Conservation (phyloP, 2,797 vertebrate species). For the Hoplostethus mediterraneus region DNA sequence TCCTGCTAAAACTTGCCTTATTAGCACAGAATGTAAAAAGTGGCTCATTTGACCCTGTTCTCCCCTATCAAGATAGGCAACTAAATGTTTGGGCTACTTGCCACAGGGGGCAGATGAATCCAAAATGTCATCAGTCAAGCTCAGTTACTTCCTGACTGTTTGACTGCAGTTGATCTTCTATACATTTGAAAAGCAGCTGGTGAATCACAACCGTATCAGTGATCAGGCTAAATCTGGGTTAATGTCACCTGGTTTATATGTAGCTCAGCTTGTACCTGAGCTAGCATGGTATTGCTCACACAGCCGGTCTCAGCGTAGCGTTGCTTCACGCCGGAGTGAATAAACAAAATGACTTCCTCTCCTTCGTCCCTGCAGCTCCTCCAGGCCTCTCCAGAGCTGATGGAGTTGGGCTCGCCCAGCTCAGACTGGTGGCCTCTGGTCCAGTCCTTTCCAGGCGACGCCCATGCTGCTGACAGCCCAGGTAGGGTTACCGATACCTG, state of each 20-base stretch:
- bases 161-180: not conserved
- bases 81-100: too few relatives aligned
- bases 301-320: not conserved
- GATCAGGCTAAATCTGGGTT: not conserved
- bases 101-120: not conserved
- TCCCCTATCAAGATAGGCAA: not conserved
- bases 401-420: conserved; percentile 81
- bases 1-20: too few relatives aligned
- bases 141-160: not conserved
- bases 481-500: conserved; percentile 72
- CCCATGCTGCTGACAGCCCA: conserved; percentile 65
- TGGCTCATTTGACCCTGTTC: not conserved
- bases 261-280: not conserved
- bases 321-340: not conserved
- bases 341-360: not conserved
- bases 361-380: conserved; percentile 82
- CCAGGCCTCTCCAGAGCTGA: conserved; percentile 87
- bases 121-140: not conserved
- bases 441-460: conserved; percentile 77
- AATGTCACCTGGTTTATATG: not conserved
- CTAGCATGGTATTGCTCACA: too few relatives aligned
- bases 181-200: not conserved
- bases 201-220: not conserved
- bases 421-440: conserved; percentile 82
- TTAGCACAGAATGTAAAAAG: not conserved